Percentiles rank a stretch among this genome's conserved stretches.
Conservation (phyloP, 2,888 invertebrate genomes). For the Acanthosepion esculentum region DNA sequence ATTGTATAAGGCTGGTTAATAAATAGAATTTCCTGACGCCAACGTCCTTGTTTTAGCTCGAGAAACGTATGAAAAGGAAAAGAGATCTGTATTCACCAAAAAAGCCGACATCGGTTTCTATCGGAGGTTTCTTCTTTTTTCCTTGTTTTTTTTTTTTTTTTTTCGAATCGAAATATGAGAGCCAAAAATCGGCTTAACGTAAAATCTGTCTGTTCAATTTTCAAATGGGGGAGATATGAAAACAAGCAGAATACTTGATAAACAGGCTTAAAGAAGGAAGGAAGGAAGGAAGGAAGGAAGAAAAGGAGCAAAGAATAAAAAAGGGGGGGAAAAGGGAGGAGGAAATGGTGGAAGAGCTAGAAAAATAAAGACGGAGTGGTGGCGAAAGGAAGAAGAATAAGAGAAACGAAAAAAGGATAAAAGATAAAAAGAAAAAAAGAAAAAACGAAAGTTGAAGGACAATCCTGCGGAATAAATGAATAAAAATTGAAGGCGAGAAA, state of each 20-base stretch:
- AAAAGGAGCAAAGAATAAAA: background rate
- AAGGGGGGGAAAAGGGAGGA: background rate
- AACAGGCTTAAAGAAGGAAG: background rate
- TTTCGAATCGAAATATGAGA: background rate
- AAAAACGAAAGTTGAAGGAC: background rate
- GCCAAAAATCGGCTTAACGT: background rate
- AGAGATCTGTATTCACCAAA: background rate
- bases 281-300: background rate
- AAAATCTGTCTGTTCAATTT: conserved; percentile 33
- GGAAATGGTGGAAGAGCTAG: background rate
- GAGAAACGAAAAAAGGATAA: background rate
- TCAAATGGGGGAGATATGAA: background rate
- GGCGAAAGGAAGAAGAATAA: background rate
- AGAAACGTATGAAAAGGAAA: background rate
- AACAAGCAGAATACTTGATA: background rate
- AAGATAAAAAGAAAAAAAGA: background rate
- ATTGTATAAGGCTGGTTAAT: background rate
- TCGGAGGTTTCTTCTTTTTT: background rate
- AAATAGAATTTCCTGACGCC: background rate
- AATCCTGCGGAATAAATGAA: background rate
- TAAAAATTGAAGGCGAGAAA: background rate
- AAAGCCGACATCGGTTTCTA: background rate
- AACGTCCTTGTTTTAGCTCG: background rate
- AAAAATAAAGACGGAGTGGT: background rate
- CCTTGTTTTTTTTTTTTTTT: background rate